Percentiles rank a stretch among this genome's conserved stretches.
Conservation (phyloP, 2,113 vertebrate genomes). For the Sphyrna mokarran region DNA sequence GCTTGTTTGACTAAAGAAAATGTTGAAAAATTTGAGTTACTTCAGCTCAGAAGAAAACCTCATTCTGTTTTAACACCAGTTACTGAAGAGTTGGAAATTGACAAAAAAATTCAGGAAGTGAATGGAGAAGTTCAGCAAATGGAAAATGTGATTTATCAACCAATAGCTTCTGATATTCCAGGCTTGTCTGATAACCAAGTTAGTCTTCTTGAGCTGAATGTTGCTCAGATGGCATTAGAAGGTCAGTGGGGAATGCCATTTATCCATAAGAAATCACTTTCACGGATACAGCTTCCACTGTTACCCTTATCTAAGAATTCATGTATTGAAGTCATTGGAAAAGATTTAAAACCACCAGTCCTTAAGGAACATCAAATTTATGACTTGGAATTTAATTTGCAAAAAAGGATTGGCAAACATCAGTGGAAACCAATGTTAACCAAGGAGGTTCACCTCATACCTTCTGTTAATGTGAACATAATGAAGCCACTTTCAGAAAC, state of each 20-base stretch:
- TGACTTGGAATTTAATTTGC: conserved; percentile 19
- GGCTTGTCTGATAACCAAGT: background rate
- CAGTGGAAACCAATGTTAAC: background rate
- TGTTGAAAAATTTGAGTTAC: conserved; percentile 42
- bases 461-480: background rate
- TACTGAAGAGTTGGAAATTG: background rate
- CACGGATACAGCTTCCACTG: background rate
- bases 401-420: background rate
- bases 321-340: background rate
- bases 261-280: background rate
- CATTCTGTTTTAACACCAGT: background rate
- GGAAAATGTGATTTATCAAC: background rate
- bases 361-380: conserved; percentile 10
- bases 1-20: conserved; percentile 37
- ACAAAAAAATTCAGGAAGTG: background rate
- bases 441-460: background rate
- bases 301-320: background rate
- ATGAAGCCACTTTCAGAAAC: background rate
- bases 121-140: background rate
- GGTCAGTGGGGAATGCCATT: background rate
- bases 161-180: background rate
- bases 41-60: background rate
- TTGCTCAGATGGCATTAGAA: conserved; percentile 4
- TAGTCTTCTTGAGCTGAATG: background rate
- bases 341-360: background rate